phyloP scores from a whole-genome alignment of 2,888 invertebrate species.

The Parnassius mnemosyne region DNA sequence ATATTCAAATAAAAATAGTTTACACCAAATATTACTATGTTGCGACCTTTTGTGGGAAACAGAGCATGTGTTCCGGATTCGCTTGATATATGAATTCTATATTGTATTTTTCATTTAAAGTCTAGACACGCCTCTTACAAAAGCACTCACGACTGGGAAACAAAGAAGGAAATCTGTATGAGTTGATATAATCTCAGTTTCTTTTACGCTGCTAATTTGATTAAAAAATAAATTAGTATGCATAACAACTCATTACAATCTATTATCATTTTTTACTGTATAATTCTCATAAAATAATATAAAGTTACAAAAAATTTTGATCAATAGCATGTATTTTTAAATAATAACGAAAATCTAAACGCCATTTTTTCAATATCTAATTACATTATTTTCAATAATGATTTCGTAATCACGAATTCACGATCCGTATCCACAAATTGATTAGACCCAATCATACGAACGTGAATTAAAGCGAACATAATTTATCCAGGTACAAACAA shows the following conservation, averaged over 20 bases:
- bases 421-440: background rate
- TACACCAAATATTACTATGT: slow-evolving; percentile 9
- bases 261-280: no score
- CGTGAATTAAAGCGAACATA: background rate
- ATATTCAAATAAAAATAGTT: slow-evolving; percentile 3
- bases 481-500: slow-evolving; percentile 15
- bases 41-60: slow-evolving; percentile 25
- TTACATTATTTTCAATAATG: no score
- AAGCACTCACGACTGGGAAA: slow-evolving; percentile 3
- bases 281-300: no score
- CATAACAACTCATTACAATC: no score
- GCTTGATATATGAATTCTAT: slow-evolving; percentile 25
- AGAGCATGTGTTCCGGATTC: slow-evolving; percentile 25
- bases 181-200: slow-evolving; percentile 3
- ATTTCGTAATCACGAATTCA: no score
- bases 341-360: no score
- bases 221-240: no score
- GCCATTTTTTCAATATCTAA: no score
- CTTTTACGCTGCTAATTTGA: background rate
- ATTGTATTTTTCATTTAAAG: slow-evolving; percentile 27
- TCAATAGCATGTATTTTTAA: no score
- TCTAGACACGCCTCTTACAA: slow-evolving; percentile 25
- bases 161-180: background rate
- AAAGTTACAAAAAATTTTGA: no score
- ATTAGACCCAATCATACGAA: background rate